Evolutionary conservation across 2,888 invertebrate genomes (phyloP), one percentile per base, ranked within the genome.

Genomic region (Conomelus anceps): DNA sequence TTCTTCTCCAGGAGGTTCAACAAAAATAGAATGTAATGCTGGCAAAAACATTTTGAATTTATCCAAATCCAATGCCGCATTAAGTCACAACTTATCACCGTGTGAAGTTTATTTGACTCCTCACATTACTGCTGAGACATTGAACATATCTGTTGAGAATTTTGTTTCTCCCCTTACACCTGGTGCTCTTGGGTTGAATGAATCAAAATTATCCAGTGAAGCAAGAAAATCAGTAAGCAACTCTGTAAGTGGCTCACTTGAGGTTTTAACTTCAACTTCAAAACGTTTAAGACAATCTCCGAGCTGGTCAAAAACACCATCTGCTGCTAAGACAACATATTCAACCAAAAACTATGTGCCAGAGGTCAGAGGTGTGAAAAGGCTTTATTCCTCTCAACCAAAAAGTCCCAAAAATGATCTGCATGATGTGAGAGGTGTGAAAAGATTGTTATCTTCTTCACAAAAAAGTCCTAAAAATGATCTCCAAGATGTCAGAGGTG

Each of bases 391-490:
- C 1, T n/a, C n/a, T n/a, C n/a, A n/a, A n/a, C 23, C 24, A 86
- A 87, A 87, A 63, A 87, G 89, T 86, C 86, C 86, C n/a, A 22
- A 22, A 22, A 86, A 86, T 22, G 23, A 23, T 9, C 20, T 86
- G 26, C 20, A 86, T 22, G 22, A 24, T 7, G 6, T 63, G 13
- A 63, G 63, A n/a, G 89, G 85, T n/a, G 89, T 89, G 9, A 89
- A 89, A 22, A 85, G 89, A 86, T 23, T 89, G n/a, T 24, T 89
- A 17, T 26, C 26, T 22, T 86, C 89, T 0, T 29, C 22, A 85
- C 34, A 23, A 22, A 89, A 89, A n/a, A 86, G 85, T 22, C 89
- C 89, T 0, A 85, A 89, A 29, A 85, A 89, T 89, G 34, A 89
- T 29, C 41, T 89, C 0, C 23, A 23, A 34, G 85, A 89, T 89